A percentile compares a stretch with the other conserved stretches of the same genome.
Conservation (phyloP, 2,797 vertebrate genomes). For the Craterocephalus amniculus region DNA sequence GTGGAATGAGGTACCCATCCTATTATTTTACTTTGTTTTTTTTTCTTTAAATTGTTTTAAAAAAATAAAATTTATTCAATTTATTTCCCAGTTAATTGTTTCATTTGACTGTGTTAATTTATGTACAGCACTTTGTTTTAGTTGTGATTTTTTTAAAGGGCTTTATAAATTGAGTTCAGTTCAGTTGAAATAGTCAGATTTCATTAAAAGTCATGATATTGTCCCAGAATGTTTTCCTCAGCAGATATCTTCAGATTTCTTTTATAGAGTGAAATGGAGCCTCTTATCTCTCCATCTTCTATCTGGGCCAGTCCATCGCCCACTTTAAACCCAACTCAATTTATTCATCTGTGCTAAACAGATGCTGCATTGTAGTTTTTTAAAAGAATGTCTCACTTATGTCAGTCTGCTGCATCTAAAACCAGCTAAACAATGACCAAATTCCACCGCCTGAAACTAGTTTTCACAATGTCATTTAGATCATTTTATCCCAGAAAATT, state of each 20-base stretch:
- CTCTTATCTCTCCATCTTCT: neutral
- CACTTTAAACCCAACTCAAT: neutral
- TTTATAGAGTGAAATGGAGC: neutral
- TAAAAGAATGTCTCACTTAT: neutral
- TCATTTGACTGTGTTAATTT: too few species aligned
- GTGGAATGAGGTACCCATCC: too few species aligned
- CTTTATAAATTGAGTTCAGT: too few species aligned
- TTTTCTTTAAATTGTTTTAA: too few species aligned
- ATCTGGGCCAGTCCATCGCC: neutral
- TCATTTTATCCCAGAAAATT: neutral
- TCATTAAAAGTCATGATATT: neutral
- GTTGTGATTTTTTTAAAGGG: too few species aligned
- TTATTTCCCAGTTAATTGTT: too few species aligned
- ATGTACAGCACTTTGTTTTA: too few species aligned
- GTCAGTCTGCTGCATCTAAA: neutral
- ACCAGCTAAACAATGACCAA: neutral
- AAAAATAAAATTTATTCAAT: too few species aligned
- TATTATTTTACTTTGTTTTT: too few species aligned
- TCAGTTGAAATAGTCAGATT: neutral
- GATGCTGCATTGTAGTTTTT: neutral
- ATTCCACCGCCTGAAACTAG: neutral
- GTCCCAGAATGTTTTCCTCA: neutral
- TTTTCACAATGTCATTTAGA: neutral
- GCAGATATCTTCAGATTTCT: neutral
- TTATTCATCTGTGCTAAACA: neutral